These are phyloP conservation scores for Mamestra brassicae DNA, from an alignment of 2,888 invertebrate species.

Conservation along the genomic window DNA sequence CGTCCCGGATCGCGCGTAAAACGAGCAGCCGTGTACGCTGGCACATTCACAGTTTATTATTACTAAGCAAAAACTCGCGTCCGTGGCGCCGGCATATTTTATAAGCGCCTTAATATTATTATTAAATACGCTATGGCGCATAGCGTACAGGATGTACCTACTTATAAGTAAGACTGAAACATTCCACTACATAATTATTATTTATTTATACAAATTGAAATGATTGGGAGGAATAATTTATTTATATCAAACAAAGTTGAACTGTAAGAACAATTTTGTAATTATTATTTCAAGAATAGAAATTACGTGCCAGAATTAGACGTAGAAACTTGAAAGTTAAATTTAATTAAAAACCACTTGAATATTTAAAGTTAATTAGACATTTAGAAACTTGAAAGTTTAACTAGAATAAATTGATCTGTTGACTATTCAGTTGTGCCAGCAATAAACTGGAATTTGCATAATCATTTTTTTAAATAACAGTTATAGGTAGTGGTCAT, in stretches of 20 bases:
- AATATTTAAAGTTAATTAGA: neutral
- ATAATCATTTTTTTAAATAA: conserved; percentile 44
- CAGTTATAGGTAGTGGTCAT: conserved; percentile 10
- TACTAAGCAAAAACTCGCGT: neutral
- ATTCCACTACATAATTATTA: conserved; percentile 77
- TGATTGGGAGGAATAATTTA: conserved; percentile 33
- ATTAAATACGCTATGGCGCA: conserved; percentile 45
- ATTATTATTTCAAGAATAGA: conserved; percentile 47
- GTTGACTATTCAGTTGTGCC: conserved; percentile 59
- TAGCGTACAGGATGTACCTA: conserved; percentile 79
- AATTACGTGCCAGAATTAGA: conserved; percentile 73
- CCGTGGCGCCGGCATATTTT: conserved; percentile 4
- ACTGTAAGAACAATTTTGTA: conserved; percentile 38
- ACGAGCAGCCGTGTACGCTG: neutral
- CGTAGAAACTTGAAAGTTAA: neutral
- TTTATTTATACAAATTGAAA: conserved; percentile 52
- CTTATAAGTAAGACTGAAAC: conserved; percentile 85
- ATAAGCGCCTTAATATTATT: conserved; percentile 34
- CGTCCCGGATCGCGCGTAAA: neutral
- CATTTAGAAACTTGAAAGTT: conserved; percentile 23
- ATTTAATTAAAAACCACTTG: neutral
- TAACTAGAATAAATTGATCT: conserved; percentile 52
- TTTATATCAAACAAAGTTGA: conserved; percentile 34
- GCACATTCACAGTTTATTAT: conserved; percentile 4
- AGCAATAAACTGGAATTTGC: conserved; percentile 49